phyloP scores from a whole-genome alignment of 1,140 invertebrate species.

The Drosophila quadrilineata region DNA sequence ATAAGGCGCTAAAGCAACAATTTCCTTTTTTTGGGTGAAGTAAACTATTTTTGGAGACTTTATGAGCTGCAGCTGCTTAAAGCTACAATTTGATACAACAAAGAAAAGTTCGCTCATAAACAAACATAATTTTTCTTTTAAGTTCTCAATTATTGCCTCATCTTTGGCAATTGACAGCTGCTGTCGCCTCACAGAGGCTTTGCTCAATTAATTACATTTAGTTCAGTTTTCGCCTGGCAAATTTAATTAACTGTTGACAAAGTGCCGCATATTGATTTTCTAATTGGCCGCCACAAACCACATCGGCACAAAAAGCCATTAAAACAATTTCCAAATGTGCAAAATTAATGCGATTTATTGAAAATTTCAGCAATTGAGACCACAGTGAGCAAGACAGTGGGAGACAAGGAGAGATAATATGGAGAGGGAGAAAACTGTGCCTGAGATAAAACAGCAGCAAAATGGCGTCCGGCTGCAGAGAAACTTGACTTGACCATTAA shows the following conservation, averaged over 20 bases:
- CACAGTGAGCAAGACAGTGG: not conserved
- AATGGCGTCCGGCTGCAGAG: conserved; percentile 20
- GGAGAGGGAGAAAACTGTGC: not conserved
- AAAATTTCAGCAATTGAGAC: conserved; percentile 53
- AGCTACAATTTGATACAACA: too few species aligned
- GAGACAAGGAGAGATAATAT: not conserved
- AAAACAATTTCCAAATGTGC: conserved; percentile 53
- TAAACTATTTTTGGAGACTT: too few species aligned
- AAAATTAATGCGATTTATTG: conserved; percentile 64
- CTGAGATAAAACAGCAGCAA: conserved; percentile 3
- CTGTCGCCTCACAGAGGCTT: not conserved
- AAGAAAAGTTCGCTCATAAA: too few species aligned
- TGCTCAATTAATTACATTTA: conserved; percentile 10
- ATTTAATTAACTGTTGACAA: conserved; percentile 72
- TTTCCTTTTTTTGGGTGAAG: too few species aligned
- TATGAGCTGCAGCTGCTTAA: too few species aligned
- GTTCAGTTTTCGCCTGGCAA: conserved; percentile 38
- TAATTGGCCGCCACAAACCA: conserved; percentile 53
- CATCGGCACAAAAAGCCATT: conserved; percentile 39
- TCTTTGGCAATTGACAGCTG: conserved; percentile 26
- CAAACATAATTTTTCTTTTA: too few species aligned
- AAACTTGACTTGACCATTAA: conserved; percentile 61
- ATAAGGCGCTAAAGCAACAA: too few species aligned
- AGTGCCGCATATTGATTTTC: conserved; percentile 73
- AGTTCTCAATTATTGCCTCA: too few species aligned